Evolutionary conservation across 2,113 vertebrate genomes (phyloP).

Genomic region (Butorides virescens): DNA sequence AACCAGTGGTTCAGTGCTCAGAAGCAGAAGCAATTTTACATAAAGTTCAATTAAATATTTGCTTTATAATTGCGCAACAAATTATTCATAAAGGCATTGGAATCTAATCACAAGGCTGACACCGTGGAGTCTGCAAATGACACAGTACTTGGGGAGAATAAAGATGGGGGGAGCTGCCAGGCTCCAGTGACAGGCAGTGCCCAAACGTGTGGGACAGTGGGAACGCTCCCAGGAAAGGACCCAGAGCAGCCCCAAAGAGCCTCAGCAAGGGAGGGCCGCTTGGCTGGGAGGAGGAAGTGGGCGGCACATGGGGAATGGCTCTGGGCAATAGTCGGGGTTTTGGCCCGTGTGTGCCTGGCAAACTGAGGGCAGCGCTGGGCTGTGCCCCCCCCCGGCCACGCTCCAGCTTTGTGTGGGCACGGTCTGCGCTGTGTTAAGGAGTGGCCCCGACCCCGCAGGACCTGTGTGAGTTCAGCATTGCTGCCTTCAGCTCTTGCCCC

Average conservation of each 20-base stretch:
- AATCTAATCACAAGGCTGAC: constrained; percentile 63
- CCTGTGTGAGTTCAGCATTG: not conserved
- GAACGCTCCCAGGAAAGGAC: not conserved
- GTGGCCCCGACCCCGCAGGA: not conserved
- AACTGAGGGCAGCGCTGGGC: not conserved
- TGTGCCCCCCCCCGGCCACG: not conserved
- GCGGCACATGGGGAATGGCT: not conserved
- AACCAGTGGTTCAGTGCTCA: not conserved
- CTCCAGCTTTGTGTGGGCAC: accelerated
- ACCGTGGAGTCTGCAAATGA: constrained; percentile 39
- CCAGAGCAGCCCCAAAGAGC: not conserved
- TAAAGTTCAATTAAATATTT: constrained; percentile 74
- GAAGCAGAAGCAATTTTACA: constrained; percentile 63
- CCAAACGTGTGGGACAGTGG: not conserved
- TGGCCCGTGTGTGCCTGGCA: not conserved
- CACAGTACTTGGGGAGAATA: constrained; percentile 48
- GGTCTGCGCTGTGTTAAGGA: accelerated
- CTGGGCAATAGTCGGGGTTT: not conserved
- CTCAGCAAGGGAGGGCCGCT: not conserved
- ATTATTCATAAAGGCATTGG: constrained; percentile 70
- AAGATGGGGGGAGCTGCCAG: not conserved
- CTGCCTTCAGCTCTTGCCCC: not conserved
- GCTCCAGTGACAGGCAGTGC: not conserved
- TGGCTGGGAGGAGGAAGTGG: not conserved
- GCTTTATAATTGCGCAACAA: constrained; percentile 70